Percentiles rank a stretch among this genome's conserved stretches.
phyloP scores from a whole-genome alignment of 2,888 invertebrate genomes.

The Andrena trimmerana region DNA sequence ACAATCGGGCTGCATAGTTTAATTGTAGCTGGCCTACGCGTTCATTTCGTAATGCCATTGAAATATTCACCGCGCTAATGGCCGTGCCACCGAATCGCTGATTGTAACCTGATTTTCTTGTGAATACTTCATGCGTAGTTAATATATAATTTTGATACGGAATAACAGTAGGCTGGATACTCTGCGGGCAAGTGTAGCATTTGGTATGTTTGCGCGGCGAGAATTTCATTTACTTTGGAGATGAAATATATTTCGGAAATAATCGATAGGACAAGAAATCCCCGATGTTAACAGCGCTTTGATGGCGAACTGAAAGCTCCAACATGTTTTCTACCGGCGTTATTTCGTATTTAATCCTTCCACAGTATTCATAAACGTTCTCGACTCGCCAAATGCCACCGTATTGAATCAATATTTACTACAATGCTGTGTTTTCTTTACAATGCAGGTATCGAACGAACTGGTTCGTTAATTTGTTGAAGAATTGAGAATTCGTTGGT shows the following conservation, averaged over 20 bases:
- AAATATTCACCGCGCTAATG: conserved; percentile 34
- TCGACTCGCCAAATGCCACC: neutral
- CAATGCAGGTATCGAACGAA: neutral
- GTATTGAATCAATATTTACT: conserved; percentile 21
- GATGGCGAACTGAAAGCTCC: neutral
- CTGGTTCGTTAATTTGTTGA: neutral
- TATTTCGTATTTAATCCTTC: conserved; percentile 7
- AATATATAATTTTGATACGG: neutral
- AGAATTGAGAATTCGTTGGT: neutral
- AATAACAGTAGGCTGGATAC: too few relatives aligned
- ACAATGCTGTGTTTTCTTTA: neutral
- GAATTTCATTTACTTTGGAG: neutral
- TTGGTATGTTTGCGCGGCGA: too few relatives aligned
- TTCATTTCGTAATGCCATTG: conserved; percentile 12
- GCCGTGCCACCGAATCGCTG: conserved; percentile 1
- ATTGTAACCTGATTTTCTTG: conserved; percentile 9
- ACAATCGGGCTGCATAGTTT: conserved; percentile 19
- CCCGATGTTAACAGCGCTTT: neutral
- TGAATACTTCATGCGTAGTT: neutral
- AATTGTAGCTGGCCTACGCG: neutral
- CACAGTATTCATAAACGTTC: neutral
- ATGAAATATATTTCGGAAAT: neutral
- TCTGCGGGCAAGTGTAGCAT: too few relatives aligned
- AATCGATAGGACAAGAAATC: neutral
- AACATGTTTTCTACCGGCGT: neutral